phyloP scores from a whole-genome alignment of 2,888 invertebrate species.

The Homarus gammarus region DNA sequence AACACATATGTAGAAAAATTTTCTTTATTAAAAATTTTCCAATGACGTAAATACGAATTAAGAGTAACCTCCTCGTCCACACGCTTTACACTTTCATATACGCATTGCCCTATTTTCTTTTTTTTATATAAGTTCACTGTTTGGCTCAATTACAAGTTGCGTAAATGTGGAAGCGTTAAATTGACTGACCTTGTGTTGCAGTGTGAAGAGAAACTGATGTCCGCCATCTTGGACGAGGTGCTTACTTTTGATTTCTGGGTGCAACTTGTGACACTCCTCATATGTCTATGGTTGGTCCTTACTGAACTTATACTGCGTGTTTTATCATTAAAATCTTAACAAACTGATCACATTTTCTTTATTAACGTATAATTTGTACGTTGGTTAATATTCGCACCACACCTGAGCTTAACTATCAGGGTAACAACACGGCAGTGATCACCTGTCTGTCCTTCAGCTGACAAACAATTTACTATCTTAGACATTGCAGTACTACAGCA shows the following conservation, averaged over 20 bases:
- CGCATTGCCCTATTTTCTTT: too few species aligned
- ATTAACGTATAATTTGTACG: not conserved
- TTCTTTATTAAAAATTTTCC: too few species aligned
- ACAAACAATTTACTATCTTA: too few species aligned
- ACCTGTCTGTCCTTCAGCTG: too few species aligned
- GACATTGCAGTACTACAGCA: too few species aligned
- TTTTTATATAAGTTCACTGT: not conserved
- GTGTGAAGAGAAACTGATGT: not conserved
- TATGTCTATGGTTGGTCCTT: not conserved
- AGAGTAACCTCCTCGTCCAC: not conserved
- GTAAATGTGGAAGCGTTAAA: not conserved
- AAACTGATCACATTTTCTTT: too few species aligned
- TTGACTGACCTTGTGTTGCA: not conserved
- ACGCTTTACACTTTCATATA: not conserved
- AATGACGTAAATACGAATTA: too few species aligned
- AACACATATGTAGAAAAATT: too few species aligned
- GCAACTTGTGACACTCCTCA: too few species aligned
- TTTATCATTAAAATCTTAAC: too few species aligned
- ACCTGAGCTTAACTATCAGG: not conserved
- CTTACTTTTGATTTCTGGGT: not conserved
- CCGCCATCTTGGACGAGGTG: not conserved
- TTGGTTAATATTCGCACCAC: not conserved
- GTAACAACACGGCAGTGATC: too few species aligned
- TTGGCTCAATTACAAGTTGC: too few species aligned
- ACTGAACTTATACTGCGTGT: not conserved